A percentile compares a stretch with the other conserved stretches of the same genome.
These are phyloP conservation scores for Crotalus tigris DNA, from an alignment of 2,113 vertebrate species.

Conservation along the genomic window DNA sequence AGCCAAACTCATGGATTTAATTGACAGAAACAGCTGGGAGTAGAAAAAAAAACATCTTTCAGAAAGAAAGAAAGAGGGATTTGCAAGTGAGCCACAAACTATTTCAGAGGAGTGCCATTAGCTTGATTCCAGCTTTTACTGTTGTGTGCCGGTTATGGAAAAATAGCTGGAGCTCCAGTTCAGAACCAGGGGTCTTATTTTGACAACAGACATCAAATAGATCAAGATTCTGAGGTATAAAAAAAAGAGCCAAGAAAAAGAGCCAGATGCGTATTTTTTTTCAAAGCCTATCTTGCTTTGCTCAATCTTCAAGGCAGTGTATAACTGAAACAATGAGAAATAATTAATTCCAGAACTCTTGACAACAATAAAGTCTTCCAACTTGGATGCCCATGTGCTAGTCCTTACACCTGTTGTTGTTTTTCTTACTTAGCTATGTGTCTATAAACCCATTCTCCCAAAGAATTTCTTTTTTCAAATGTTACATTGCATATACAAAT, in stretches of 20 bases:
- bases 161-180: not conserved
- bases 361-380: not conserved
- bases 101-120: not conserved
- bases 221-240: not conserved
- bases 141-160: not conserved
- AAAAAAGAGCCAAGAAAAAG: not conserved
- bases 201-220: not conserved
- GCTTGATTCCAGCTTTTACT: not conserved
- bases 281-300: not conserved
- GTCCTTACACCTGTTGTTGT: not conserved
- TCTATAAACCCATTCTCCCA: not conserved
- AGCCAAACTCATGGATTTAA: slow-evolving; percentile 13
- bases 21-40: slow-evolving; percentile 14
- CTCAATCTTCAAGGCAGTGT: not conserved
- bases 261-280: not conserved
- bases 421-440: not conserved
- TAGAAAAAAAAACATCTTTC: not conserved
- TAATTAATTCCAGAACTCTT: not conserved
- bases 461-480: not conserved
- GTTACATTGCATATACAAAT: not conserved
- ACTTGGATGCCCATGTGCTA: not conserved
- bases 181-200: not conserved
- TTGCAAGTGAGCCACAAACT: not conserved
- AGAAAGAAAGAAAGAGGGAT: slow-evolving; percentile 4
- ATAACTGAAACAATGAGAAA: not conserved